Base-by-base conservation (phyloP, 2,888 invertebrate species). In the Meiosimyza decipiens region DNA sequence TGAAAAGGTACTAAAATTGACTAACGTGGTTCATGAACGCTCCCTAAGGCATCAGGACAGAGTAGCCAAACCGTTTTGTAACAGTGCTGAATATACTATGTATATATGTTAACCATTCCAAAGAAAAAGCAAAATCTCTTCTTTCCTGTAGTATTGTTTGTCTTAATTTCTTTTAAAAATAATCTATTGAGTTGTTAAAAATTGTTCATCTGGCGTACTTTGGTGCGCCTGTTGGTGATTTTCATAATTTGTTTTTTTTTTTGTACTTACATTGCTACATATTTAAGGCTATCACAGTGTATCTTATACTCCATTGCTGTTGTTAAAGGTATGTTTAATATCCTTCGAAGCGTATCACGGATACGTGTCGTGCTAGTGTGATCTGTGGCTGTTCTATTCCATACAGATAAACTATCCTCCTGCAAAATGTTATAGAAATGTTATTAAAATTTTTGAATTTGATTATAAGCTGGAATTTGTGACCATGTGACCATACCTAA, bases 381-480 rank as follows among this genome's bases (percentile, higher is more conserved):
- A 89, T 99, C 98, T 77, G 94, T 91, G 70, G 98, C 96, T 79
- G 96, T 97, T 87, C 95, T 93, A 88, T 98, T 98, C 98, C 99
- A 99, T 82, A 99, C 92, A 78, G 97, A 96, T 83, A 99, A 91
- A 86, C 97, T 94, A 86, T 98, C 98, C 88, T 98, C 98, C 95
- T 96, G 78, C 28, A 59, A 67, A 40, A 54, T n/a, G n/a, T 72
- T 40, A 70, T 4, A 16, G 2, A 40, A 68, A 71, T 67, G 63
- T 16, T 16, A 49, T 12, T 28, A 13, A 1, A 15, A 12, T 63
- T 11, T 4, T 49, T 3, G 2, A 3, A 49, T 47, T n/a, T 50
- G 6, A 64, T 51, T 15, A 4, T 22, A 9, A 68, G 18, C 28
- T 62, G 62, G 47, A 63, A 63, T 62, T 70, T 22, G 40, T 40